Evolutionary conservation across 2,888 invertebrate genomes (phyloP).

Genomic region (Tetropium fuscum): DNA sequence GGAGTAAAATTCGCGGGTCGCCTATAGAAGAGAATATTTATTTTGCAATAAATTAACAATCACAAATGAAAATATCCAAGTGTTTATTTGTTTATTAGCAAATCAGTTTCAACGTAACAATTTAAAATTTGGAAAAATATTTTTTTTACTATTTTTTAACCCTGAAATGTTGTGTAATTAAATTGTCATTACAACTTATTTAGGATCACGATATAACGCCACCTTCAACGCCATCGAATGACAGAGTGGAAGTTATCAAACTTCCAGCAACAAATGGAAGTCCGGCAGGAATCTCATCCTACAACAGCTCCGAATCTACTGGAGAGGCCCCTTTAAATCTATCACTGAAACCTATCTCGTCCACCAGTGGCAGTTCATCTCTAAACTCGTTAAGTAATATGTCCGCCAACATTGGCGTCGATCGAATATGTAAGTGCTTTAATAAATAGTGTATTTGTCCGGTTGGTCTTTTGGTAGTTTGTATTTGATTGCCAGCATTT

Average conservation of each 20-base stretch:
- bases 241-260: conserved; percentile 87
- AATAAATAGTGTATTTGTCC: neutral
- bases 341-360: conserved; percentile 78
- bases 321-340: conserved; percentile 86
- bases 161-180: too few relatives aligned
- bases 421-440: conserved; percentile 69
- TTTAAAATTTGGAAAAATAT: too few relatives aligned
- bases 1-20: too few relatives aligned
- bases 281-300: conserved; percentile 58
- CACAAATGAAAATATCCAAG: too few relatives aligned
- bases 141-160: too few relatives aligned
- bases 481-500: neutral
- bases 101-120: too few relatives aligned
- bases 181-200: too few relatives aligned
- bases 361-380: conserved; percentile 65
- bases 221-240: conserved; percentile 65
- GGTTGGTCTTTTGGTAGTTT: conserved; percentile 4
- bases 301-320: conserved; percentile 66
- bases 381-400: conserved; percentile 73
- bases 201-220: conserved; percentile 58
- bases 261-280: conserved; percentile 75
- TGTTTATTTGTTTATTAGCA: too few relatives aligned
- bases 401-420: conserved; percentile 65
- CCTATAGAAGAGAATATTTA: too few relatives aligned
- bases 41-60: too few relatives aligned